Base-by-base conservation (phyloP, 2,888 invertebrate genomes). In the Ypsolopha sequella region DNA sequence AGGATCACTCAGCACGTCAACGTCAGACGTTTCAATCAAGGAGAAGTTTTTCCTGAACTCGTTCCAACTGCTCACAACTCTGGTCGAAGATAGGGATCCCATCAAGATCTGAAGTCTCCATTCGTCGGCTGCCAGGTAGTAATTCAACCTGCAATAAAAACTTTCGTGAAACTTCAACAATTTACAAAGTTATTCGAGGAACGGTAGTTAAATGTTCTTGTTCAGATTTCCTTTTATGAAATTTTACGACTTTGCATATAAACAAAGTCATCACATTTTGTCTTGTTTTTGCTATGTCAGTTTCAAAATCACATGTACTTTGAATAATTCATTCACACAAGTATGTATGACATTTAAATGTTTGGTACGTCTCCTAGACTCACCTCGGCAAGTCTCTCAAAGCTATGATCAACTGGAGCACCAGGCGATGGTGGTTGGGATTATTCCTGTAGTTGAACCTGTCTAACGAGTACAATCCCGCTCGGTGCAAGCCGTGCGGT, bases 371-470 rank as follows among this genome's bases (percentile, higher is more conserved):
- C 24, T 24, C 2, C 2, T 24, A 24, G 53, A 65, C 80, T 74
- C 68, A 87, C 87, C 76, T 86, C 1, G 90, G 89, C 51, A 90
- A 69, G 62, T 89, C 80, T 60, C 84, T 75, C 50, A 90, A 66
- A 7, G 89, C 90, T 55, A 80, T 72, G 47, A 89, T 76, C 51
- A 90, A 64, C 56, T 88, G 80, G 54, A 88, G 66, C 6, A 88
- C 80, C 52, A 88, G 76, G 10, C 84, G 78, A 58, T 87, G 79
- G 50, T 81, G 63, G 54, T 86, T 81, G 2, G 72, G 71, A 56
- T 87, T 87, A 52, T 54, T 55, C 11, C 47, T 34, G 35, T 73
- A 73, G 55, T 73, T 75, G 54, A 85, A 88, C 53, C 69, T 66
- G 41, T 85, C 74, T 14, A 78, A 54, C 0, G 80, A 68, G 53